Evolutionary conservation across 2,797 vertebrate genomes (phyloP).

Genomic region (Chaunax sp.): DNA sequence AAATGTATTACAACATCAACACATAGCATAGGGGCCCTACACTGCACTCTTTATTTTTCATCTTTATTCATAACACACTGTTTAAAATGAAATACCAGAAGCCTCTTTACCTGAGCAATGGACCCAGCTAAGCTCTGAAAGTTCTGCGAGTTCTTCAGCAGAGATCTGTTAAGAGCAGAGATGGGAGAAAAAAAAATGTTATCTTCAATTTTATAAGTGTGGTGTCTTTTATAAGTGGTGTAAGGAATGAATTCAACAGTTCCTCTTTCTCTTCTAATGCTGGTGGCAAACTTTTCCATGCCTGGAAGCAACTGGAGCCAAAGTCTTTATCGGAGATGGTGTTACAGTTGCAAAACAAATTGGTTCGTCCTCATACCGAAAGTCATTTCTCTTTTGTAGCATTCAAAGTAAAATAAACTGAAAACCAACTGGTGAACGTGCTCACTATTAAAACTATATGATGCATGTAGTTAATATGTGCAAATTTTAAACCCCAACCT

Average conservation of each 20-base stretch:
- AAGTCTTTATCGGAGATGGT: background rate
- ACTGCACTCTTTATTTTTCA: background rate
- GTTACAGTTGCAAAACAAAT: background rate
- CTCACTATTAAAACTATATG: no score
- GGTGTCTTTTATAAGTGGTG: background rate
- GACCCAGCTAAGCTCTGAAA: constrained; percentile 88
- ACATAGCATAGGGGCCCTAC: background rate
- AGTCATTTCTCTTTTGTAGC: no score
- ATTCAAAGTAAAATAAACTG: no score
- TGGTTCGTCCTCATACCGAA: background rate
- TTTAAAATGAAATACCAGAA: background rate
- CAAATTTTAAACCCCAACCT: no score
- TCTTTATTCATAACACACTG: background rate
- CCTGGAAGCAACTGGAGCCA: background rate
- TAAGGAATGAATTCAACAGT: no score
- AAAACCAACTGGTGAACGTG: no score
- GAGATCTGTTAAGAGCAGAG: constrained; percentile 81
- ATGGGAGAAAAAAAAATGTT: constrained; percentile 35
- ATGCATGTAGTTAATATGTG: no score
- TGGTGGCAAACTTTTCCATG: no score
- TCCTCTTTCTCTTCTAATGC: no score
- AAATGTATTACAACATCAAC: constrained; percentile 1
- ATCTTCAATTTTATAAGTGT: background rate
- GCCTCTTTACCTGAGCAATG: constrained; percentile 86
- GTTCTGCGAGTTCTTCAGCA: constrained; percentile 93